Percentiles rank a stretch among this genome's conserved stretches.
These are phyloP conservation scores for Benitochromis conjunctus DNA, from an alignment of 2,113 vertebrate species.

Conservation along the genomic window DNA sequence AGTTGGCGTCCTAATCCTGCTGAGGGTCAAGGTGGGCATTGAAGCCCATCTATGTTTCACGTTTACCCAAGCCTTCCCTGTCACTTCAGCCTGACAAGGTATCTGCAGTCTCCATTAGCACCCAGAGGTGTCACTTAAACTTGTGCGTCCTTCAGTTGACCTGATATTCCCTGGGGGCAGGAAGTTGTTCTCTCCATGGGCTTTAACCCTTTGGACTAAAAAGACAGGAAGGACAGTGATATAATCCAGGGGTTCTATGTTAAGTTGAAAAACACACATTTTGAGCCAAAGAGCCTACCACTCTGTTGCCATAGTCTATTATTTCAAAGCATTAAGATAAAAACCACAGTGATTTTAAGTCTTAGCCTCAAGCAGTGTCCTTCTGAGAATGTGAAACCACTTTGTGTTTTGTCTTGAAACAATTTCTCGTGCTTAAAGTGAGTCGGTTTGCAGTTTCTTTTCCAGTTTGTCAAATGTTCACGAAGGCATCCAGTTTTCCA, in stretches of 20 bases:
- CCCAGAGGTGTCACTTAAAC: conserved; percentile 13
- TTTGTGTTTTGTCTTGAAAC: conserved; percentile 34
- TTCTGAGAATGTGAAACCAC: conserved; percentile 47
- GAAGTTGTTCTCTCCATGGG: not conserved
- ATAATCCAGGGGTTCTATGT: not conserved
- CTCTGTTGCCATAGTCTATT: conserved; percentile 15
- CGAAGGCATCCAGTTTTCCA: conserved; percentile 14
- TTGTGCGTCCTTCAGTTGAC: conserved; percentile 29
- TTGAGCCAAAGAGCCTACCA: not conserved
- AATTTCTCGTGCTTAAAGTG: not conserved
- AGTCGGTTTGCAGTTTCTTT: not conserved
- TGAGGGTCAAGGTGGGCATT: conserved; percentile 12
- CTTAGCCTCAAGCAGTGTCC: conserved; percentile 21
- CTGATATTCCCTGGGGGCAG: not conserved
- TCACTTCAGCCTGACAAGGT: conserved; percentile 17
- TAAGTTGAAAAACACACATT: not conserved
- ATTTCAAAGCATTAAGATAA: conserved; percentile 36
- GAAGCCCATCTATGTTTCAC: not conserved
- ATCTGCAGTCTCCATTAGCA: conserved; percentile 29
- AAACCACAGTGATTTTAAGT: conserved; percentile 28
- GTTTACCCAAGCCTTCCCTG: conserved; percentile 8
- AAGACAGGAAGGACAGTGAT: not conserved
- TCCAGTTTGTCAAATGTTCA: conserved; percentile 8
- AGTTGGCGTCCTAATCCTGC: conserved; percentile 33
- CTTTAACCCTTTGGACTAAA: not conserved